phyloP scores from a whole-genome alignment of 1,140 invertebrate species.

The Geopemphigus sp. region DNA sequence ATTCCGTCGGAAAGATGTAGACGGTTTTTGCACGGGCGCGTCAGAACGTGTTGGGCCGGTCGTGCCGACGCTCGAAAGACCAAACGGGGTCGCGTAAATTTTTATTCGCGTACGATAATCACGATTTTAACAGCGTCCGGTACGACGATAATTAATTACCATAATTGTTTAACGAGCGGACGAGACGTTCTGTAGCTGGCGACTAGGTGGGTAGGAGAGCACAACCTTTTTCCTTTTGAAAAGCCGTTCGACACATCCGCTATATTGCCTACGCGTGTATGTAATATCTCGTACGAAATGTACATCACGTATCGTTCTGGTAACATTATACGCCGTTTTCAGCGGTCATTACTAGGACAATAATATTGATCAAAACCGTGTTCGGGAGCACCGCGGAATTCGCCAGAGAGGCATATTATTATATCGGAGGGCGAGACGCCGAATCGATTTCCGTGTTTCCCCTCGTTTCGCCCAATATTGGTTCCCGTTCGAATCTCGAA shows the following conservation, averaged over 20 bases:
- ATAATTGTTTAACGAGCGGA: background rate
- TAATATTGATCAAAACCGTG: background rate
- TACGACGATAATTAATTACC: background rate
- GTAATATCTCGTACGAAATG: background rate
- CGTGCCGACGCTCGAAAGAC: too few relatives aligned
- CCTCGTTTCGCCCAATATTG: too few relatives aligned
- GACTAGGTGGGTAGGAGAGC: too few relatives aligned
- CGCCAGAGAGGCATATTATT: background rate
- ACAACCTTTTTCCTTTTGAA: slow-evolving; percentile 6
- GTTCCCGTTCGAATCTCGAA: too few relatives aligned
- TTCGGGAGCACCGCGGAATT: background rate
- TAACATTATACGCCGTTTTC: too few relatives aligned
- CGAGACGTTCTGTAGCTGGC: too few relatives aligned
- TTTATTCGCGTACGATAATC: background rate
- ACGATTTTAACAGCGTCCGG: too few relatives aligned
- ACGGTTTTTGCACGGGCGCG: too few relatives aligned
- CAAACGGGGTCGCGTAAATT: background rate
- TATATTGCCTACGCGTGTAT: background rate
- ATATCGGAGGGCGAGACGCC: too few relatives aligned
- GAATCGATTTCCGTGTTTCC: too few relatives aligned
- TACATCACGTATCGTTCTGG: slow-evolving; percentile 1
- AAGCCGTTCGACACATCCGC: slow-evolving; percentile 20
- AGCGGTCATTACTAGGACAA: background rate
- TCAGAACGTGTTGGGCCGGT: too few relatives aligned
- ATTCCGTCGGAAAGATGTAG: too few relatives aligned